Evolutionary conservation across 2,888 invertebrate species (phyloP).

Genomic region (Erannis defoliaria): DNA sequence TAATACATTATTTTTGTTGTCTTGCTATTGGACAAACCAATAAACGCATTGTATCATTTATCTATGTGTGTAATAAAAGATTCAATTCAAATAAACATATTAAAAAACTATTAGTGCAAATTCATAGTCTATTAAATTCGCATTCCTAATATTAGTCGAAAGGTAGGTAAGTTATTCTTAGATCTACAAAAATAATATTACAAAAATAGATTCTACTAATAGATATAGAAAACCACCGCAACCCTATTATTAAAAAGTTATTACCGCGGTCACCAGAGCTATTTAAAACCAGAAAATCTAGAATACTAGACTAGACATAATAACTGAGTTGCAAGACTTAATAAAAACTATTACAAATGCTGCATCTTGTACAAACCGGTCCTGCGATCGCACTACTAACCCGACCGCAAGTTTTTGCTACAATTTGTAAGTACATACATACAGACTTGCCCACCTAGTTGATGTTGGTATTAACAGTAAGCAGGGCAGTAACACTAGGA

Average conservation of each 20-base stretch:
- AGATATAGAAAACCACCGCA: neutral
- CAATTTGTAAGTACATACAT: constrained; percentile 27
- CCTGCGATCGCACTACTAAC: constrained; percentile 48
- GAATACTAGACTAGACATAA: constrained; percentile 10
- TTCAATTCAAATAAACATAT: no score
- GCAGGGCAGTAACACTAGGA: constrained; percentile 49
- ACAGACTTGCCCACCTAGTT: neutral
- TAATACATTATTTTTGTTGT: no score
- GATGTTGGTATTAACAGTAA: constrained; percentile 48
- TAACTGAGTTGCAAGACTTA: constrained; percentile 12
- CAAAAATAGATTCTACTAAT: neutral
- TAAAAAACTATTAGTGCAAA: no score
- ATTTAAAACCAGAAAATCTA: constrained; percentile 18
- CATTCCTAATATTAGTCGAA: neutral
- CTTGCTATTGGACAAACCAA: no score
- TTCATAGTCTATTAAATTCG: no score
- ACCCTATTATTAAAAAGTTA: neutral
- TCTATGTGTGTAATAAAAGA: no score
- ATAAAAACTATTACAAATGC: constrained; percentile 28
- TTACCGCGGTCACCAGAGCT: neutral
- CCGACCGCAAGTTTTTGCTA: constrained; percentile 26
- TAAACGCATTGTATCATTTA: no score
- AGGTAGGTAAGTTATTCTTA: neutral
- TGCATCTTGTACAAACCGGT: constrained; percentile 49
- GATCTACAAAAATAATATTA: neutral